A percentile compares a stretch with the other conserved stretches of the same genome.
phyloP scores from a whole-genome alignment of 1,140 invertebrate genomes.

The Brachionus angularis region DNA sequence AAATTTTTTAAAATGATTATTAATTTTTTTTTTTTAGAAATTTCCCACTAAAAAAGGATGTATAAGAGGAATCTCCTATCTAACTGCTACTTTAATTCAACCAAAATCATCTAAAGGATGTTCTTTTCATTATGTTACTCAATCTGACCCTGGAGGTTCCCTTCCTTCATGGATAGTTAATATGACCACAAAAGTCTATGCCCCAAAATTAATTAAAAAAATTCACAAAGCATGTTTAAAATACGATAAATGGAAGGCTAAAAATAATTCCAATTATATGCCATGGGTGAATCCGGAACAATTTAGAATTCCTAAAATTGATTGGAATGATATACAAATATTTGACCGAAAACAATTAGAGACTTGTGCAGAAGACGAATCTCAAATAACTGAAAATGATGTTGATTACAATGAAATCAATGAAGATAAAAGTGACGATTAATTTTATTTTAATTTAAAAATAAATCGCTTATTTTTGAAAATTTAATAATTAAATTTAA shows the following conservation, averaged over 20 bases:
- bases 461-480: too few species aligned
- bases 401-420: neutral
- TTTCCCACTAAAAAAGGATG: constrained; percentile 73
- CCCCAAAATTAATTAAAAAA: constrained; percentile 65
- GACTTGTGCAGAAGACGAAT: constrained; percentile 32
- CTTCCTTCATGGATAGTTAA: constrained; percentile 83
- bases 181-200: constrained; percentile 77
- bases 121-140: constrained; percentile 75
- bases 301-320: constrained; percentile 66
- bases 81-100: constrained; percentile 67
- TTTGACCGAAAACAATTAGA: constrained; percentile 12
- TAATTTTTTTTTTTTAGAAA: constrained; percentile 59
- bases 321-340: constrained; percentile 45
- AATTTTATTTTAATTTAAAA: too few species aligned
- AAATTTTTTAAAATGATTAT: neutral
- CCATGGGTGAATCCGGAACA: constrained; percentile 83
- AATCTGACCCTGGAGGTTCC: constrained; percentile 80
- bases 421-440: constrained; percentile 10
- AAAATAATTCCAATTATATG: constrained; percentile 70
- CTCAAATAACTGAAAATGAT: constrained; percentile 32
- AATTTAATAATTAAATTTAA: too few species aligned
- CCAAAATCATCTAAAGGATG: constrained; percentile 62
- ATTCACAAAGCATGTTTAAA: constrained; percentile 73
- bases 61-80: constrained; percentile 68
- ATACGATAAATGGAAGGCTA: constrained; percentile 74